Conservation (phyloP, 2,888 invertebrate species). For the Gastrophysa polygoni region DNA sequence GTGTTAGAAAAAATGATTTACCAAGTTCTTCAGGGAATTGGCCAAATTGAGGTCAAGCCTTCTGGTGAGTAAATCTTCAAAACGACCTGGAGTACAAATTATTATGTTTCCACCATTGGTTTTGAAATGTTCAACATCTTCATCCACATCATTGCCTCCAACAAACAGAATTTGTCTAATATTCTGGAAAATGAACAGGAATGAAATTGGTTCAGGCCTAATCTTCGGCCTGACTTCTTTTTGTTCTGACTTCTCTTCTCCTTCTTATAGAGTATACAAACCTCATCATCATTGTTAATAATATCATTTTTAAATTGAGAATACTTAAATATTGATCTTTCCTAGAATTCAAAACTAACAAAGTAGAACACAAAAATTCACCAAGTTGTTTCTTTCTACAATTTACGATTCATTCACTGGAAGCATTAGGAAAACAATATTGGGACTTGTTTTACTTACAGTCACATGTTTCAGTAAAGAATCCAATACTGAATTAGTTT, state of each 20-base stretch:
- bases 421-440: too few species aligned
- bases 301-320: too few species aligned
- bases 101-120: conserved; percentile 81
- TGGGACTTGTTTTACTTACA: conserved; percentile 56
- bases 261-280: too few species aligned
- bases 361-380: too few species aligned
- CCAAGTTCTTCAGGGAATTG: conserved; percentile 77
- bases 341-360: too few species aligned
- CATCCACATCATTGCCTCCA: conserved; percentile 82
- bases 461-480: conserved; percentile 59
- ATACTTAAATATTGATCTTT: too few species aligned
- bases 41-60: conserved; percentile 73
- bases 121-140: conserved; percentile 72
- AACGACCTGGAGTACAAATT: conserved; percentile 92
- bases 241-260: too few species aligned
- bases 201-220: too few species aligned
- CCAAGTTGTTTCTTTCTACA: too few species aligned
- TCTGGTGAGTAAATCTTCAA: conserved; percentile 83
- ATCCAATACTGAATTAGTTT: conserved; percentile 75
- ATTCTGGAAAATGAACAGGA: conserved; percentile 41
- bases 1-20: conserved; percentile 58
- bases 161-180: conserved; percentile 71
- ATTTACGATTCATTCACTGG: too few species aligned
- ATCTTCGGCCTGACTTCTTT: too few species aligned
- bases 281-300: too few species aligned